Conservation (phyloP, 2,888 invertebrate genomes). For the Thera obeliscata region DNA sequence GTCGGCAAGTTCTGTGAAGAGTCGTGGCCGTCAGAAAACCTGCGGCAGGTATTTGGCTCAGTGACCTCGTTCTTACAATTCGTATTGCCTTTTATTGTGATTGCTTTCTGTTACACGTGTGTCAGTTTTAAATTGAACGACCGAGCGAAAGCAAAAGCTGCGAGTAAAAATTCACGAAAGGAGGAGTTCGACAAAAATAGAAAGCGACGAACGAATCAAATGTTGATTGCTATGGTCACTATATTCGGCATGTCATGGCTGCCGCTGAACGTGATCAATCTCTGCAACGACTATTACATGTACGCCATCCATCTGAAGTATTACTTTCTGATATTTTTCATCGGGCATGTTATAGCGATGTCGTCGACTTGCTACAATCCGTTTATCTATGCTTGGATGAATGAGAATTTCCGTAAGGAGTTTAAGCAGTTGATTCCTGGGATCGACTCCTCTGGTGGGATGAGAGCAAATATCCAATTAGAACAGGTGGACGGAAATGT, state of each 20-base stretch:
- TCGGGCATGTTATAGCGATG: conserved; percentile 96
- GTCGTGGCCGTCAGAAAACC: conserved; percentile 94
- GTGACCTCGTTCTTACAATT: conserved; percentile 96
- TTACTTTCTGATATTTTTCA: conserved; percentile 95
- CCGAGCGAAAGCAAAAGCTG: conserved; percentile 93
- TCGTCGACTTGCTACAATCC: conserved; percentile 98
- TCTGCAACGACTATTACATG: conserved; percentile 92
- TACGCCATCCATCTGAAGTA: conserved; percentile 90
- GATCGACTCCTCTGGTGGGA: conserved; percentile 80
- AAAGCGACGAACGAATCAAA: conserved; percentile 96
- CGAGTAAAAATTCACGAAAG: conserved; percentile 92
- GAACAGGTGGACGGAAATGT: conserved; percentile 85
- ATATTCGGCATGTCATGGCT: conserved; percentile 99
- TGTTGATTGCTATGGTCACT: conserved; percentile 98
- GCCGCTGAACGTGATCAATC: conserved; percentile 95
- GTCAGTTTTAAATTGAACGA: conserved; percentile 95
- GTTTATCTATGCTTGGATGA: conserved; percentile 98
- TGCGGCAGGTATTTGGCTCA: conserved; percentile 92
- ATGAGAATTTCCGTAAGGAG: conserved; percentile 97
- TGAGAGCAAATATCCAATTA: conserved; percentile 71
- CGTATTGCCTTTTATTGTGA: conserved; percentile 96
- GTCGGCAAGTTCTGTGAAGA: conserved; percentile 90
- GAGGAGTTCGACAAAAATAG: conserved; percentile 96
- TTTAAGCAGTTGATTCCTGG: conserved; percentile 91
- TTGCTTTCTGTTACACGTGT: conserved; percentile 96